Evolutionary conservation across 2,888 invertebrate genomes (phyloP), one percentile per base, ranked within the genome.

Genomic region (Malachius bipustulatus): DNA sequence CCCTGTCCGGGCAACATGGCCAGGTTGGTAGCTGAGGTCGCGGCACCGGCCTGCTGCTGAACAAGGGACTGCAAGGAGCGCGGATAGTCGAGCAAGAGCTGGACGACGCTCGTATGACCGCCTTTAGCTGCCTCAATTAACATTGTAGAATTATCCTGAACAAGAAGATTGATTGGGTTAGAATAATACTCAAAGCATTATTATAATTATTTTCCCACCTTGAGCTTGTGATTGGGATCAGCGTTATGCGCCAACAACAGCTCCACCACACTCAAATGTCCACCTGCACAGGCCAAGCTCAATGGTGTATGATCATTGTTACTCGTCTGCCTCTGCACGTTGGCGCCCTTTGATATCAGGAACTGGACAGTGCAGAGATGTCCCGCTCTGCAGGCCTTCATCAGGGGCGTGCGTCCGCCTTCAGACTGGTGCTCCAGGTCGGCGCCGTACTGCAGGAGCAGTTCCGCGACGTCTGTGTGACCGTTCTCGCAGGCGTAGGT

Each of bases 401-500:
- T 97, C 55, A 98, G 67, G 31, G 97, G 94, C 43, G 97, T 98
- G 51, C 94, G 75, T 3, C 96, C 96, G 4, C 57, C 96, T 64
- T 97, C 96, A 30, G 89, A 88, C 67, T 93, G 90, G 65, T 93
- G 93, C 65, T 96, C 93, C 55, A 96, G 66, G 63, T 87, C 80
- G 35, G 94, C 96, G 47, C 87, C 87, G 58, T 82, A 85, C 46
- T 87, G 82, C 45, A 97, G 69, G 38, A 98, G 71, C 41, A 91
- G 74, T 63, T 93, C 90, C 13, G 90, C 91, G 14, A 97, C 93
- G 66, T 94, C 93, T 1, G 93, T 93, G 66, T 97, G 96, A 0
- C 97, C 97, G 68, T 96, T 97, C 69, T 97, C 97, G 66, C 93
- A 93, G 35, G 97, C 96, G 67, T 96, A 94, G 37, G 93, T 94